These are phyloP conservation scores for Rotaria magnacalcarata DNA, from an alignment of 2,888 invertebrate genomes.

Conservation along the genomic window DNA sequence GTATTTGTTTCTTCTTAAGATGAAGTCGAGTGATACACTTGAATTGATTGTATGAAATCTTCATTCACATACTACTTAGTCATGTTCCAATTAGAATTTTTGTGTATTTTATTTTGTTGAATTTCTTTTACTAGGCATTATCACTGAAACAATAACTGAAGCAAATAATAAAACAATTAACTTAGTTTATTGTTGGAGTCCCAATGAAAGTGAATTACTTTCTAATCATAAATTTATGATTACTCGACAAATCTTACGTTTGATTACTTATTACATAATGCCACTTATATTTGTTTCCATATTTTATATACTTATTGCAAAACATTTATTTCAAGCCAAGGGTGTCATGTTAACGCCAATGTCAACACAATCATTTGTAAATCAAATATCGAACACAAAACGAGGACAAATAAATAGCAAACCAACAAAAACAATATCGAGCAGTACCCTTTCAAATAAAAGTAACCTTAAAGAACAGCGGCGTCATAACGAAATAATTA, in stretches of 20 bases:
- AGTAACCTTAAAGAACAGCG: not conserved
- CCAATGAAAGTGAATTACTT: not conserved
- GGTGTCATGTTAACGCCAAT: not conserved
- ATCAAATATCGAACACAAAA: not conserved
- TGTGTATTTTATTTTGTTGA: not conserved
- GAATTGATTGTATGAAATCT: not conserved
- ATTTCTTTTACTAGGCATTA: not conserved
- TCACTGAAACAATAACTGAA: not conserved
- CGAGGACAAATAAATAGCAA: not conserved
- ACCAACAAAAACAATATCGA: not conserved
- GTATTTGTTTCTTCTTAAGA: not conserved
- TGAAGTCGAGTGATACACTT: not conserved
- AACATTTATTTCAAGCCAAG: slow-evolving; percentile 21
- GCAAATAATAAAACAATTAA: not conserved
- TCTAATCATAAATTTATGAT: slow-evolving; percentile 14
- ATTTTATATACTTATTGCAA: slow-evolving; percentile 19
- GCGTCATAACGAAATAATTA: not conserved
- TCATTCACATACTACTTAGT: no score
- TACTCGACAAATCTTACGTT: not conserved
- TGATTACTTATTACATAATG: slow-evolving; percentile 17
- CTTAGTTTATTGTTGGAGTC: not conserved
- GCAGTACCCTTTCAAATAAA: not conserved
- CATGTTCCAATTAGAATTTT: not conserved
- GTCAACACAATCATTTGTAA: not conserved
- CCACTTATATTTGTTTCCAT: slow-evolving; percentile 14